These are phyloP conservation scores for Novumbra hubbsi DNA, from an alignment of 2,797 vertebrate species.

Conservation along the genomic window DNA sequence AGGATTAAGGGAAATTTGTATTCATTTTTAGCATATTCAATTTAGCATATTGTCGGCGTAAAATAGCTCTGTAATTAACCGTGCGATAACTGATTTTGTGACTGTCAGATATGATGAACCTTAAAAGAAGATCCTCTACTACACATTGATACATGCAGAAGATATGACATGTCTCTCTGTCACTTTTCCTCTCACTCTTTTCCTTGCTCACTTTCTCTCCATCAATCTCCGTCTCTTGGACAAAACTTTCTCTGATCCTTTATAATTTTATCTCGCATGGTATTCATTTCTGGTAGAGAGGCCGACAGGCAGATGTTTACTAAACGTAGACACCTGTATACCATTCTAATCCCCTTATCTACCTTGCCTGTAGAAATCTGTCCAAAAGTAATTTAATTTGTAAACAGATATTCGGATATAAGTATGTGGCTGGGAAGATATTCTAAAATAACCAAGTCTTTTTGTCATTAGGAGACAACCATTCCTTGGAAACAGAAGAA, in stretches of 20 bases:
- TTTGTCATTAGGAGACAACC: neutral
- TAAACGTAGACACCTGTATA: neutral
- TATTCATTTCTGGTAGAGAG: neutral
- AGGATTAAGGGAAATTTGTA: neutral
- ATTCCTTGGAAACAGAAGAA: neutral
- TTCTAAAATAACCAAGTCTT: neutral
- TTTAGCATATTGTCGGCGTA: neutral
- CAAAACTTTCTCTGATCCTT: slow-evolving; percentile 46
- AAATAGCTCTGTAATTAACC: neutral
- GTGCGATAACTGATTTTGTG: neutral
- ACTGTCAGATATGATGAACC: neutral
- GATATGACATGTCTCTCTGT: no score
- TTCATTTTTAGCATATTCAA: neutral
- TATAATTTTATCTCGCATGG: neutral
- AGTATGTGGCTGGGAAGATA: neutral
- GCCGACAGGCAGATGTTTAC: neutral
- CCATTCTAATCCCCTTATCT: neutral
- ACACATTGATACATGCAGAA: no score
- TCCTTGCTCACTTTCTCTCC: neutral
- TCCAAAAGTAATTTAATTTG: neutral
- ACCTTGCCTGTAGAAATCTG: neutral
- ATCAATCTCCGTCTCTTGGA: slow-evolving; percentile 11
- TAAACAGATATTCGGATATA: no score
- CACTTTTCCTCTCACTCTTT: neutral
- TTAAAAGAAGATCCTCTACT: neutral